Evolutionary conservation across 2,113 vertebrate species (phyloP), one percentile per base, ranked within the genome.

Genomic region (Gorsachius goisagi): DNA sequence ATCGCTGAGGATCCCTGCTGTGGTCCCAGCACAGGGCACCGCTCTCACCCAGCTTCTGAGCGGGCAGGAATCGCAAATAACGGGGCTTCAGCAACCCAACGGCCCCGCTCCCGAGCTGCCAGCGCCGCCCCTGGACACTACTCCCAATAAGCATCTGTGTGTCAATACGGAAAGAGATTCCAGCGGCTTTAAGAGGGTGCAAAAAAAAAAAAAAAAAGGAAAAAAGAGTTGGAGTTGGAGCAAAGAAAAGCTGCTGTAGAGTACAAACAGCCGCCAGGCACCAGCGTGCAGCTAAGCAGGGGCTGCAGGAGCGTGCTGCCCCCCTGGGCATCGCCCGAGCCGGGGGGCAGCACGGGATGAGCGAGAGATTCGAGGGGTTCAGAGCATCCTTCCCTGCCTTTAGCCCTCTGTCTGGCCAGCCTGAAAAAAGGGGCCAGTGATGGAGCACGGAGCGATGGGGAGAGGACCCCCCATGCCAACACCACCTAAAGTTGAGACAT

Each of bases 301-400:
- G 71, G 72, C 59, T 91, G 80, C 75, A 39, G 79, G 74, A 89
- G 55, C 63, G 53, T 1, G 0, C 45, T 28, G 53, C 41, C 64
- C 22, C 28, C 39, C 47, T 16, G 58, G 67, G 47, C 28, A 76
- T 28, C 0, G 0, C 63, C 30, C 2, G 3, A 66, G 56, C 24
- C 44, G 45, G 35, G 85, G 63, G 50, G 24, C 53, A 88, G 67
- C 53, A 27, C 0, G 2, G 39, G 76, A 49, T 39, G 12, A 68
- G 35, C 0, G 0, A 41, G 44, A 63, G 58, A 66, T 67, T 30
- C 1, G 1, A 2, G 23, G 27, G 4, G 18, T 15, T 87, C 33
- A 41, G 50, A 11, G 8, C 23, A 59, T 45, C 37, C 67, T 76
- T 60, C 49, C 28, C 56, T 58, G 26, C 30, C 72, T 63, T 77